Conservation (phyloP, 2,888 invertebrate genomes). For the Melanargia galathea region DNA sequence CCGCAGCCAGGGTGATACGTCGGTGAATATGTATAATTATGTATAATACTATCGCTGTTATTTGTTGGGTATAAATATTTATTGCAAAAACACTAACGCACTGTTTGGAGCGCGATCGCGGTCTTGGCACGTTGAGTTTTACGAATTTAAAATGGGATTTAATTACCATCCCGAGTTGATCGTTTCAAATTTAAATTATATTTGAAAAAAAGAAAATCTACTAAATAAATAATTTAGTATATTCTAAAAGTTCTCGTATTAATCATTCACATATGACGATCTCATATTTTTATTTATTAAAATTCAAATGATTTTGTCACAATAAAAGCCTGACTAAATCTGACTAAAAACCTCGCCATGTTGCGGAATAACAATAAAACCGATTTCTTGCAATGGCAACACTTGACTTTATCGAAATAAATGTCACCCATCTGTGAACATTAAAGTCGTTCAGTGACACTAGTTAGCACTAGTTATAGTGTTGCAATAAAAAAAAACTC, state of each 20-base stretch:
- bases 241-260: background rate
- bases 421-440: too few relatives aligned
- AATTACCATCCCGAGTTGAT: slow-evolving; percentile 36
- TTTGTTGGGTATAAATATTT: slow-evolving; percentile 51
- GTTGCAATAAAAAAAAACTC: too few relatives aligned
- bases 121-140: slow-evolving; percentile 41
- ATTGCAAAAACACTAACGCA: slow-evolving; percentile 30
- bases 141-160: slow-evolving; percentile 41
- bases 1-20: background rate
- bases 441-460: too few relatives aligned
- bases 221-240: background rate
- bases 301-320: background rate
- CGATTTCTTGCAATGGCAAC: too few relatives aligned
- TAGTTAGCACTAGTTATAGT: too few relatives aligned
- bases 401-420: too few relatives aligned
- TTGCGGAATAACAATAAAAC: too few relatives aligned
- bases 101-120: slow-evolving; percentile 21
- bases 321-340: too few relatives aligned
- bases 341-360: too few relatives aligned
- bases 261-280: background rate
- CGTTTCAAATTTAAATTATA: slow-evolving; percentile 30
- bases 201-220: slow-evolving; percentile 17
- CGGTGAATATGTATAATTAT: slow-evolving; percentile 8
- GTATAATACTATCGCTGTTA: slow-evolving; percentile 48
- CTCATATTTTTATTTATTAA: background rate